A percentile compares a stretch with the other conserved stretches of the same genome.
These are phyloP conservation scores for Eristalis tenax DNA, from an alignment of 2,888 invertebrate species.

Conservation along the genomic window DNA sequence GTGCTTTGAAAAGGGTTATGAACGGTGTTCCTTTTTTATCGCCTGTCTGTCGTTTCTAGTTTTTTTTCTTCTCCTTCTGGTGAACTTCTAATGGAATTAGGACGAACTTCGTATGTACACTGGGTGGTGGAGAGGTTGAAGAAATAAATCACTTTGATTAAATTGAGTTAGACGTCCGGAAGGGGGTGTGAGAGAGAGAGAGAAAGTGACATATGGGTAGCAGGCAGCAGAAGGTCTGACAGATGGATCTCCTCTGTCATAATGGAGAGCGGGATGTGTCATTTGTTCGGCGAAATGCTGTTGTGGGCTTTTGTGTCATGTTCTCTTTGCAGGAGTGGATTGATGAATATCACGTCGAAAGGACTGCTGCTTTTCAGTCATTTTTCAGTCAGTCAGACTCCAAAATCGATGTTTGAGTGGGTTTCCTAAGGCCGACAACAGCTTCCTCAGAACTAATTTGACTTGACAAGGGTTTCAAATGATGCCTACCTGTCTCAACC, in stretches of 20 bases:
- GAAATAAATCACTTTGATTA: slow-evolving; percentile 64
- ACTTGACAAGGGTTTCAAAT: no score
- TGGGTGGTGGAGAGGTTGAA: neutral
- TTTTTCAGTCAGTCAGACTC: no score
- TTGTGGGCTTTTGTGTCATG: neutral
- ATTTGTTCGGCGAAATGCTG: neutral
- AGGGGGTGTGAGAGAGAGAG: neutral
- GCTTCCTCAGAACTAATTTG: no score
- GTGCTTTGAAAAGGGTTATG: slow-evolving; percentile 62
- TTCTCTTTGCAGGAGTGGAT: no score
- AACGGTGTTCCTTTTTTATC: slow-evolving; percentile 18
- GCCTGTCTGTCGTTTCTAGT: neutral
- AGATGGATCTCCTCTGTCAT: slow-evolving; percentile 38
- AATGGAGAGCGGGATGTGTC: neutral
- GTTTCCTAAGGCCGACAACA: no score
- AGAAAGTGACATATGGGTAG: slow-evolving; percentile 38
- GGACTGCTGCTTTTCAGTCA: no score
- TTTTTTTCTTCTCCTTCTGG: neutral
- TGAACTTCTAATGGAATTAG: slow-evolving; percentile 62
- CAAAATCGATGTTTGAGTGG: no score
- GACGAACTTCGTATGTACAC: slow-evolving; percentile 24
- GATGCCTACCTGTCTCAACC: no score
- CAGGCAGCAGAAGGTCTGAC: slow-evolving; percentile 1
- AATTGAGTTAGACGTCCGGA: slow-evolving; percentile 59
- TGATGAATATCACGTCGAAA: no score